A percentile compares a stretch with the other conserved stretches of the same genome.
Evolutionary conservation across 2,888 invertebrate species (phyloP).

Genomic region (Camptogramma bilineatum): DNA sequence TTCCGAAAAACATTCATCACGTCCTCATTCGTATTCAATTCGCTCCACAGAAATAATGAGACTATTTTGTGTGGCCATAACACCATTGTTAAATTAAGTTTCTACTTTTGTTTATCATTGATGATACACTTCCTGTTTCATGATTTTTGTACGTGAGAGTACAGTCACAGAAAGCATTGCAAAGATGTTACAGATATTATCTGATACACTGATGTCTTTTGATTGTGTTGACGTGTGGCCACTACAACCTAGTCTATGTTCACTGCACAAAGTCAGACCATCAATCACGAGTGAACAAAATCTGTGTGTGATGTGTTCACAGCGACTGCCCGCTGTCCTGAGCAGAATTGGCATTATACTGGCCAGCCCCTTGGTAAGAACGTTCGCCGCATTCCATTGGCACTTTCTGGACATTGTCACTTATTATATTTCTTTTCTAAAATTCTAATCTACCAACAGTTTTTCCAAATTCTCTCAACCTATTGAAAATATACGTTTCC

Average conservation of each 20-base stretch:
- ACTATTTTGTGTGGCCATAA: constrained; percentile 82
- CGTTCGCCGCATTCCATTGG: constrained; percentile 80
- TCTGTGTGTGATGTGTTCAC: constrained; percentile 90
- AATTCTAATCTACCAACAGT: constrained; percentile 14
- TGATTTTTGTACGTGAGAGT: constrained; percentile 31
- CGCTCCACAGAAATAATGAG: constrained; percentile 57
- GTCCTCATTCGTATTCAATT: constrained; percentile 55
- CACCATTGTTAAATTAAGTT: constrained; percentile 46
- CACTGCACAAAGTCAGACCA: constrained; percentile 79
- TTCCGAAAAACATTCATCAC: constrained; percentile 57
- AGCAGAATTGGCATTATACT: constrained; percentile 98
- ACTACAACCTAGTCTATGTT: constrained; percentile 79
- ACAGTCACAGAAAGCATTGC: constrained; percentile 77
- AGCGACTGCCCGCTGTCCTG: constrained; percentile 98
- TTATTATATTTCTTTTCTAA: constrained; percentile 44
- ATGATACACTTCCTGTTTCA: constrained; percentile 27
- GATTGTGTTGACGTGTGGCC: constrained; percentile 60
- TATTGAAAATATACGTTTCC: neutral
- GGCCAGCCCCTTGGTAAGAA: constrained; percentile 97
- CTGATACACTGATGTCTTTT: constrained; percentile 21
- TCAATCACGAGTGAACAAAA: constrained; percentile 83
- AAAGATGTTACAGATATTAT: constrained; percentile 58
- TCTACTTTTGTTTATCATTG: constrained; percentile 42
- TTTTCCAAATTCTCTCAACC: neutral
- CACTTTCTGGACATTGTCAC: constrained; percentile 72